phyloP scores from a whole-genome alignment of 2,888 invertebrate species.

The Mactromeris polynyma region DNA sequence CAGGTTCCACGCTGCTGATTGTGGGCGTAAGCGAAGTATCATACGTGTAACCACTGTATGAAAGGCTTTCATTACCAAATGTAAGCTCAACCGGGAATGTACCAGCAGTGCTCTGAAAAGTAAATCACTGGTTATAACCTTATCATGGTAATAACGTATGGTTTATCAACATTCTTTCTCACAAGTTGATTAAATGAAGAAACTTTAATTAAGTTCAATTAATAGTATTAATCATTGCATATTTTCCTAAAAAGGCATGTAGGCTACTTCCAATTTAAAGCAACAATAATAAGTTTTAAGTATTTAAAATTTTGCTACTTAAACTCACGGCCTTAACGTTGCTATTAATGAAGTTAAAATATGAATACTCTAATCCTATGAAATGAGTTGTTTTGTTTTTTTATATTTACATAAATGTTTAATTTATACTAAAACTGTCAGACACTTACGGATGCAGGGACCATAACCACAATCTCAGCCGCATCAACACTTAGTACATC shows the following conservation, averaged over 20 bases:
- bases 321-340: too few relatives aligned
- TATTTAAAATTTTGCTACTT: neutral
- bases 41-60: conserved; percentile 62
- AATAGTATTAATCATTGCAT: neutral
- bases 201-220: neutral
- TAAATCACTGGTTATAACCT: neutral
- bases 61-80: conserved; percentile 48
- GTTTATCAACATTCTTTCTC: neutral
- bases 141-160: neutral
- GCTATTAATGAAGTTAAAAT: neutral
- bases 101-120: conserved; percentile 46
- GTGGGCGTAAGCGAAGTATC: conserved; percentile 71
- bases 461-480: conserved; percentile 60
- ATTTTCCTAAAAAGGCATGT: neutral
- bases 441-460: conserved; percentile 70
- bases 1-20: conserved; percentile 76
- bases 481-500: conserved; percentile 37
- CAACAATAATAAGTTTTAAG: neutral
- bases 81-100: conserved; percentile 68
- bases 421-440: neutral
- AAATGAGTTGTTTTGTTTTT: too few relatives aligned
- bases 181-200: neutral
- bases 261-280: neutral
- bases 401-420: too few relatives aligned
- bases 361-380: too few relatives aligned